Evolutionary conservation across 2,797 vertebrate species (phyloP), one percentile per base, ranked within the genome.

Genomic region (Gymnothorax reevesii): DNA sequence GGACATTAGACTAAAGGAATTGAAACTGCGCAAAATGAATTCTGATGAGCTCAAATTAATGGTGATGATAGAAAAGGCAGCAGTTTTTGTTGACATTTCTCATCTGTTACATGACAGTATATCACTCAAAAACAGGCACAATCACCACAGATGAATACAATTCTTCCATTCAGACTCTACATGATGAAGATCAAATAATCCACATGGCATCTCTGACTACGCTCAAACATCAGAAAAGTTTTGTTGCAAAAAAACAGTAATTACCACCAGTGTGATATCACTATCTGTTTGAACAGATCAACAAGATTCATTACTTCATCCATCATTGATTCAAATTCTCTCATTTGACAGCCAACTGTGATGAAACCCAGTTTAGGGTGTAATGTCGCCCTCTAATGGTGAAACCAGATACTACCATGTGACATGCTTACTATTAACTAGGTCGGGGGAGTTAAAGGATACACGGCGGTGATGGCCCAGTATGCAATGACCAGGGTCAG

Each of bases 381-480:
- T 42, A 42, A 42, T 42, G 33, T 42, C 33, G 33, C 33, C 33
- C 33, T 42, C 1, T 42, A 2, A 42, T 42, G 33, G 33, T 42
- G 33, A 42, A 42, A 42, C 33, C 33, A 1, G 33, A 42, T 42
- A 42, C 33, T 42, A 42, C 33, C 33, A 42, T 42, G 33, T 42
- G 33, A 42, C 33, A 42, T 42, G 33, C 33, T 42, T 42, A 42
- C 33, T 42, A 42, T 42, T 42, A 42, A 42, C 33, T 42, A 42
- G 57, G 3, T 57, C 15, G 75, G 13, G 17, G 9, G 54, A 60
- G 79, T 83, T 54, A 12, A 93, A 94, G 95, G 98, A 99, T 99
- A 99, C 98, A 99, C 97, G 0, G 98, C 97, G 0, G 98, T 99
- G 93, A 97, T 94, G 86, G 97, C 97, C 98, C 98, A 99, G 92